Conservation (phyloP, 2,113 vertebrate genomes). For the Lepus americanus region DNA sequence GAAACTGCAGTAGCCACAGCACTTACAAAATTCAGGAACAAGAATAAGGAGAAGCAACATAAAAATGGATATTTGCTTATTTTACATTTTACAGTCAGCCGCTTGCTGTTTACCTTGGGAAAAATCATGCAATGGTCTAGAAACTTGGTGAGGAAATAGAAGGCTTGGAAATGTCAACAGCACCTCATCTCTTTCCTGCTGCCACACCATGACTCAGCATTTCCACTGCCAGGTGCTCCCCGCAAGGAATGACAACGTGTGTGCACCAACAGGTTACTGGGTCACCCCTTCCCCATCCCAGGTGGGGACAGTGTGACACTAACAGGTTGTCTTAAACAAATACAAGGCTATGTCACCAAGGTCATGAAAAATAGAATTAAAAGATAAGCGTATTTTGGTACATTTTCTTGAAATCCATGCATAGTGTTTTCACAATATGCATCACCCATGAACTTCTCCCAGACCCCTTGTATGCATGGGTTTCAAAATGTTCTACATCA, state of each 20-base stretch:
- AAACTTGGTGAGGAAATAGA: not conserved
- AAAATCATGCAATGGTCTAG: not conserved
- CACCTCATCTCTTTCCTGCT: not conserved
- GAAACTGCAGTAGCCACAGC: not conserved
- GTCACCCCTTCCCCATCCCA: not conserved
- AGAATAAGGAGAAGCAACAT: not conserved
- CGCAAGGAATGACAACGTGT: not conserved
- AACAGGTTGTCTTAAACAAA: not conserved
- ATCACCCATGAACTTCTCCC: too few relatives aligned
- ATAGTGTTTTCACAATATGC: too few relatives aligned
- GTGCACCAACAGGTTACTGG: not conserved
- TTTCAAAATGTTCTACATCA: too few relatives aligned
- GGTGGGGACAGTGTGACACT: not conserved
- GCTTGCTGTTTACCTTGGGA: not conserved
- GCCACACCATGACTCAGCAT: not conserved
- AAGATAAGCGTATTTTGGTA: too few relatives aligned
- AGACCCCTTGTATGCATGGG: too few relatives aligned
- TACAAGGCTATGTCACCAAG: too few relatives aligned
- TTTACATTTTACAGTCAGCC: conserved; percentile 9
- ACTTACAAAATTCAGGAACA: not conserved
- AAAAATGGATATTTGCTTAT: not conserved
- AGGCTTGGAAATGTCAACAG: not conserved
- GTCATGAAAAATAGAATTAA: too few relatives aligned
- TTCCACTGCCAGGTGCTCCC: not conserved
- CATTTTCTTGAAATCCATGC: too few relatives aligned